Conservation (phyloP, 2,113 vertebrate species). For the Etia nguti region DNA sequence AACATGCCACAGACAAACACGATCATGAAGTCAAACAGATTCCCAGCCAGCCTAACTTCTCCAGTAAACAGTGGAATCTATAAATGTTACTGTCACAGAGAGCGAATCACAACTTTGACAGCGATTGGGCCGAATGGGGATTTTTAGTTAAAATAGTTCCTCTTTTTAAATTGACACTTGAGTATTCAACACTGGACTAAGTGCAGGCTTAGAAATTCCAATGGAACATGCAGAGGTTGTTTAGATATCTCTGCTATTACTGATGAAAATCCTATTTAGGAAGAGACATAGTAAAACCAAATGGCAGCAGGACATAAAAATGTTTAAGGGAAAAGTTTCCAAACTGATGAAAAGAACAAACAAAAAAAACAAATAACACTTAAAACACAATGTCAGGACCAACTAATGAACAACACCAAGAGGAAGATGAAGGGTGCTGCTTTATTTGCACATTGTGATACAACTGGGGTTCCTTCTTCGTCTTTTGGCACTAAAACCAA, state of each 20-base stretch:
- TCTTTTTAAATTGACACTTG: background rate
- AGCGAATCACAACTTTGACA: background rate
- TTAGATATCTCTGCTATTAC: background rate
- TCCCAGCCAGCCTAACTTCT: background rate
- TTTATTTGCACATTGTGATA: background rate
- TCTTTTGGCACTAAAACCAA: background rate
- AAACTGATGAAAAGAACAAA: background rate
- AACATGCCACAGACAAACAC: background rate
- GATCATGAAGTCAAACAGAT: background rate
- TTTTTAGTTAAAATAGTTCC: no score
- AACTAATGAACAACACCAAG: background rate
- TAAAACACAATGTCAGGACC: background rate
- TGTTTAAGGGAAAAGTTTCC: background rate
- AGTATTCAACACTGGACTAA: background rate
- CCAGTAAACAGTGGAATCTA: background rate
- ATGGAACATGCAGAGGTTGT: background rate
- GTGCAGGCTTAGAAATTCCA: accelerated
- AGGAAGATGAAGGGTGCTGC: background rate
- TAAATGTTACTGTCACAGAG: background rate
- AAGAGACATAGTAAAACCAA: background rate
- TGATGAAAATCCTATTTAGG: background rate
- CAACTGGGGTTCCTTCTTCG: accelerated
- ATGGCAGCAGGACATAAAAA: background rate
- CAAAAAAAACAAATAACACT: background rate
- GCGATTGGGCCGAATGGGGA: no score